Base-by-base conservation (phyloP, 2,888 invertebrate genomes). In the Polydrusus tereticollis region DNA sequence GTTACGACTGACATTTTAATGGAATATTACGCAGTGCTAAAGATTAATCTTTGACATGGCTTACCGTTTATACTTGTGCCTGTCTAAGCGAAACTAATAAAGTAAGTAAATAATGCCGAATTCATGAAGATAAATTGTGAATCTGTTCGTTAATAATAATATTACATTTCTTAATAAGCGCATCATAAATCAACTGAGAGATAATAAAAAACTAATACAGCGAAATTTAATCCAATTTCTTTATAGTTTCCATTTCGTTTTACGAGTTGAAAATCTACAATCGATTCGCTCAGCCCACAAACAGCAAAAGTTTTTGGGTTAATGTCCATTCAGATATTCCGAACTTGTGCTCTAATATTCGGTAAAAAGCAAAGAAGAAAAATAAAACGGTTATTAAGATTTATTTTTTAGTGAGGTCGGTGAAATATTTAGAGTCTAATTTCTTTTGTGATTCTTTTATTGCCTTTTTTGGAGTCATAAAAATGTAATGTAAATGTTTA, bases 271-370 rank as follows among this genome's bases (percentile, higher is more conserved):
- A 72, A 75, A 79, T 80, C 74, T 76, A 77, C 77, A 80, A 81
- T 80, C 79, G 76, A 81, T 79, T 75, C 71, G 69, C 74, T 59
- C 77, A 70, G 23, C 60, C 55, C 59, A 58, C 58, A 58, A 58
- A 58, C 38, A 41, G 58, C 58, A 41, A 41, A 58, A 58, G 38
- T 58, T 58, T 58, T 58, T 58, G 21, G 60, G 29, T 63, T 63
- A 80, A 80, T 79, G 80, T 80, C 79, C 79, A 78, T 79, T 78
- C 78, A 79, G 79, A 78, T 79, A 81, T 78, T 77, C 76, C 58
- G 69, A 65, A 76, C 76, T 75, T 76, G 73, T 77, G 72, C 76
- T 77, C 77, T 78, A 78, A 78, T 78, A 78, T 78, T 78, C 77
- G 58, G 58, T 57, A 62, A 74, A 71, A 72, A 26, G 68, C 43